A percentile compares a stretch with the other conserved stretches of the same genome.
Conservation (phyloP, 2,888 invertebrate genomes). For the Eristalinus aeneus region DNA sequence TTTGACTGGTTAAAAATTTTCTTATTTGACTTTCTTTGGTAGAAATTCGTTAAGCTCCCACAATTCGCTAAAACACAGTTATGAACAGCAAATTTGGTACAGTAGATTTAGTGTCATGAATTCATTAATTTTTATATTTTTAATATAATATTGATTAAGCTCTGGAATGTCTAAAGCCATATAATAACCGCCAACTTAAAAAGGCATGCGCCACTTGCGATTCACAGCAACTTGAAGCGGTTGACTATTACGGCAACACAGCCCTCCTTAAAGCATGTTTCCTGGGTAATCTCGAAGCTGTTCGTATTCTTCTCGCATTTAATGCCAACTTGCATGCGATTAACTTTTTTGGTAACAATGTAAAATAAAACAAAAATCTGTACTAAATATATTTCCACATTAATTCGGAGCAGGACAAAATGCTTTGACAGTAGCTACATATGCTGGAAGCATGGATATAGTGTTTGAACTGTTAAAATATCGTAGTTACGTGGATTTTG, state of each 20-base stretch:
- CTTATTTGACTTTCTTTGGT: too few relatives aligned
- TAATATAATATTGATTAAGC: too few relatives aligned
- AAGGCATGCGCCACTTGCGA: conserved; percentile 73
- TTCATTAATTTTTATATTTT: not conserved
- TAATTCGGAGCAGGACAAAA: conserved; percentile 76
- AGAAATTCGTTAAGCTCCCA: too few relatives aligned
- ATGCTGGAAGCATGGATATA: conserved; percentile 74
- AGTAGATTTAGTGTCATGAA: not conserved
- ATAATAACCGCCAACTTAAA: conserved; percentile 73
- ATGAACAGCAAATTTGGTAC: not conserved
- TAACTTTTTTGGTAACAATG: conserved; percentile 76
- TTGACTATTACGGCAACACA: conserved; percentile 79
- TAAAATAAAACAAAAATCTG: not conserved
- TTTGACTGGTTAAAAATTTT: too few relatives aligned
- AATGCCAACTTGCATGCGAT: conserved; percentile 76
- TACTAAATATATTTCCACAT: not conserved
- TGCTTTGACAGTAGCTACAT: conserved; percentile 78
- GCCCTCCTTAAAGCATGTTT: conserved; percentile 78
- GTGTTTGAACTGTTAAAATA: conserved; percentile 74
- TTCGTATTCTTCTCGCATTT: conserved; percentile 73
- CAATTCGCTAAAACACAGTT: not conserved
- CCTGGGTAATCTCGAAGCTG: conserved; percentile 75
- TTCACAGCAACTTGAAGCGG: conserved; percentile 73
- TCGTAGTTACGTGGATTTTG: conserved; percentile 77
- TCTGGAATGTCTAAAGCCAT: conserved; percentile 72